Evolutionary conservation across 2,113 vertebrate genomes (phyloP).

Genomic region (Pungitius pungitius): DNA sequence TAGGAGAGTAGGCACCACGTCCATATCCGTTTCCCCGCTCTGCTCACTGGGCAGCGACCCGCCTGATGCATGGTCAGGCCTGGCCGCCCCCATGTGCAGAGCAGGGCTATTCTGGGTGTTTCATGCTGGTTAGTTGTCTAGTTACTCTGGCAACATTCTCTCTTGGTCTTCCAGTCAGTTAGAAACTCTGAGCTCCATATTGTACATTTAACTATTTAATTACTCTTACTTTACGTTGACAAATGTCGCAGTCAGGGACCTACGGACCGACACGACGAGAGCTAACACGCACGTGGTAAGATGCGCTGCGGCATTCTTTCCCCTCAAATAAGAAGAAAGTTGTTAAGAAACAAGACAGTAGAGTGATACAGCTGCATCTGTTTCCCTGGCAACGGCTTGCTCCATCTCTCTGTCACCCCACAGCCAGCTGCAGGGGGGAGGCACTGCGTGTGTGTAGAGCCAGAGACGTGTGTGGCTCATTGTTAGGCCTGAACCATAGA

Average conservation of each 20-base stretch:
- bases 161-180: neutral
- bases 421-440: constrained; percentile 41
- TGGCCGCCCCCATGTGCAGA: neutral
- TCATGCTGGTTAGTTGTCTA: constrained; percentile 3
- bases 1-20: neutral
- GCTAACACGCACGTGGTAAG: constrained; percentile 8
- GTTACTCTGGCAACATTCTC: neutral
- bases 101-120: constrained; percentile 13
- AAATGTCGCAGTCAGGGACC: neutral
- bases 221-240: constrained; percentile 3
- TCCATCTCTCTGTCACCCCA: constrained; percentile 60
- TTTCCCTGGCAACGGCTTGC: constrained; percentile 79
- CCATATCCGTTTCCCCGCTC: neutral
- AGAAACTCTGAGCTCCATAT: neutral
- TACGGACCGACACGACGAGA: constrained; percentile 7
- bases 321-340: constrained; percentile 36
- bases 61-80: constrained; percentile 4
- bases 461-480: constrained; percentile 9
- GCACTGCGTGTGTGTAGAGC: constrained; percentile 19
- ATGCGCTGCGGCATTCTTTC: constrained; percentile 19
- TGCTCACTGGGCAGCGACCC: neutral
- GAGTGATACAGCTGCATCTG: constrained; percentile 67
- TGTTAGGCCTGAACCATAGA: constrained; percentile 13
- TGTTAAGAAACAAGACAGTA: constrained; percentile 52
- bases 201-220: constrained; percentile 17